Evolutionary conservation across 2,888 invertebrate genomes (phyloP), one percentile per base, ranked within the genome.

Genomic region (Rhagium mordax): DNA sequence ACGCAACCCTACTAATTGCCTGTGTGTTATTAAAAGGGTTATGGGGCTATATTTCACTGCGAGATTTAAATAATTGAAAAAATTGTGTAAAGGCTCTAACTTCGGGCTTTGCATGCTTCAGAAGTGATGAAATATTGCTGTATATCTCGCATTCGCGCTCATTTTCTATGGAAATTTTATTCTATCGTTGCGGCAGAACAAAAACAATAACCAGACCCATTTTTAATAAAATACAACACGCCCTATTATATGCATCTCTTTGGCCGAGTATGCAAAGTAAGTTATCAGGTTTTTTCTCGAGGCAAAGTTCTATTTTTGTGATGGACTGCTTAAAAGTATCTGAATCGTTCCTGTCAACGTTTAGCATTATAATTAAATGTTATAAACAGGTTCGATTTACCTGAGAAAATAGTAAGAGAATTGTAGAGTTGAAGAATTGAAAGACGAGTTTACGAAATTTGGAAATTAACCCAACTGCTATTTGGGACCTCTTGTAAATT

Each of bases 81-180:
- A 13, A 3, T 15, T 10, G 4, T 10, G 5, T 41, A 0, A 3
- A 41, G 41, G n/a, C 0, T 41, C 13, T 41, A 13, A 41, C 29
- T 59, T 27, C 29, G 3, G 20, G 59, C 33, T 10, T 33, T 59
- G 59, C 41, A 33, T 29, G 41, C 59, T 27, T 29, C 59, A 59
- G 18, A 16, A 33, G 59, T 18, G 59, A 59, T 59, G 18, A 57
- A 24, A 24, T 24, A 57, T 57, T 7, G 3, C 24, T 24, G n/a
- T 27, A 15, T 18, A 29, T 41, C 1, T 41, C 59, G 59, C 59
- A 27, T 59, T 29, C 59, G 20, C 8, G 13, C 59, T 59, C 59
- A 59, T 59, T 59, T 15, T 29, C 59, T 33, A 59, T 59, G 59
- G 16, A 59, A 59, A 59, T 29, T 29, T 59, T 41, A 41, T 41